Evolutionary conservation across 2,888 invertebrate genomes (phyloP), one percentile per base, ranked within the genome.

Genomic region (Acrobeloides nanus): DNA sequence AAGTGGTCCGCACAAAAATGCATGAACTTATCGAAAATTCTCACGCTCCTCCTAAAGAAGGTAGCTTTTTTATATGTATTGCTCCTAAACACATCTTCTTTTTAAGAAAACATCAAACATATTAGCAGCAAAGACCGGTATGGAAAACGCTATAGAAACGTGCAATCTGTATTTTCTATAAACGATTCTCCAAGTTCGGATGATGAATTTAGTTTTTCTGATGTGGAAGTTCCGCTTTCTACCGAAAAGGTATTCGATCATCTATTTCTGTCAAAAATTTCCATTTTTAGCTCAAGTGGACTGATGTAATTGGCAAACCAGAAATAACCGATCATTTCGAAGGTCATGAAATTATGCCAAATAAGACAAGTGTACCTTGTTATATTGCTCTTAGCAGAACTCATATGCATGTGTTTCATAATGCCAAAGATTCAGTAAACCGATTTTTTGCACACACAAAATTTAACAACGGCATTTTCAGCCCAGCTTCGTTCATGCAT

Each of bases 281-380:
- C 17, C 18, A 24, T 10, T 51, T 35, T 20, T 21, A 54, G 51
- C 32, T 62, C 15, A 63, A 59, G 43, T 59, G 59, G 59, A 38
- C 23, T 20, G 62, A 59, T 20, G 50, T 59, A 21, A 35, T 88
- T 51, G 85, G 84, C 73, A 84, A 84, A 72, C 83, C 86, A 0
- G 86, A 87, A 67, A 81, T 89, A 32, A 81, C 89, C 45, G 85
- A 85, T 71, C 83, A 84, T 59, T 93, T 89, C 75, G 83, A 84
- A 61, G 93, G 93, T 74, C 85, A 88, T 77, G 89, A 93, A 78
- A 85, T 93, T 15, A 84, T 86, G 75, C 48, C 43, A 35, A 82
- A 86, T 61, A 87, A 87, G 45, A 50, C n/a, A n/a, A n/a, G n/a
- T 53, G 48, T 55, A 43, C 44, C 52, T 6, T 56, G 56, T n/a